Evolutionary conservation across 2,797 vertebrate species (phyloP).

Genomic region (Oophaga sylvatica): DNA sequence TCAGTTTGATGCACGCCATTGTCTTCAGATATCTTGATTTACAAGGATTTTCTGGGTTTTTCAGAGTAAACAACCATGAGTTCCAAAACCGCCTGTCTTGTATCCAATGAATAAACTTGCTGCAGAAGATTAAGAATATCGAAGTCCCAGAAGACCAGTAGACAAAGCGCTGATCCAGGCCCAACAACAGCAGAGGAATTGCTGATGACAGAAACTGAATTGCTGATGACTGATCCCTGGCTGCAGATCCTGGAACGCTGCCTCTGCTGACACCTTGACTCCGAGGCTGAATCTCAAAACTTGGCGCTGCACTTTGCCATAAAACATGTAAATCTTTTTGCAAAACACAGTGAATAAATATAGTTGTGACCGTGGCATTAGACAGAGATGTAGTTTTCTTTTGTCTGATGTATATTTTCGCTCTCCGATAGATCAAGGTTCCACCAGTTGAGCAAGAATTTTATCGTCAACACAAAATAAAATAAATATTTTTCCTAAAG

Average conservation of each 20-base stretch:
- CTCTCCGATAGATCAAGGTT: neutral
- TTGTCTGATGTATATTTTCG: neutral
- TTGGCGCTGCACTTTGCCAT: slow-evolving; percentile 8
- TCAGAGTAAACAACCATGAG: neutral
- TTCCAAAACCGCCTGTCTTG: neutral
- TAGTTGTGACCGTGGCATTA: neutral
- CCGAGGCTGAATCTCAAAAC: neutral
- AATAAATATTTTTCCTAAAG: too few relatives aligned
- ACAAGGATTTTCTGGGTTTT: neutral
- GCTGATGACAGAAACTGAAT: neutral
- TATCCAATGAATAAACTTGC: neutral
- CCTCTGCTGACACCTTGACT: neutral
- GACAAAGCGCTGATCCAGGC: neutral
- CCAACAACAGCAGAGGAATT: slow-evolving; percentile 10
- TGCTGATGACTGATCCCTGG: slow-evolving; percentile 8
- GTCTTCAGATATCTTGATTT: slow-evolving; percentile 25
- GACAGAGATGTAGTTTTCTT: neutral
- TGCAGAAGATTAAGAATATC: neutral
- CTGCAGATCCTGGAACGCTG: neutral
- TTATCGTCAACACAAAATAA: too few relatives aligned
- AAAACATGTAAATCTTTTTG: neutral
- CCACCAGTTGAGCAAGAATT: too few relatives aligned
- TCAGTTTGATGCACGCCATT: slow-evolving; percentile 8
- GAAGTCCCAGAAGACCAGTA: neutral
- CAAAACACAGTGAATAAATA: neutral